Base-by-base conservation (phyloP, 2,888 invertebrate species). In the Sclerodermus sp. region DNA sequence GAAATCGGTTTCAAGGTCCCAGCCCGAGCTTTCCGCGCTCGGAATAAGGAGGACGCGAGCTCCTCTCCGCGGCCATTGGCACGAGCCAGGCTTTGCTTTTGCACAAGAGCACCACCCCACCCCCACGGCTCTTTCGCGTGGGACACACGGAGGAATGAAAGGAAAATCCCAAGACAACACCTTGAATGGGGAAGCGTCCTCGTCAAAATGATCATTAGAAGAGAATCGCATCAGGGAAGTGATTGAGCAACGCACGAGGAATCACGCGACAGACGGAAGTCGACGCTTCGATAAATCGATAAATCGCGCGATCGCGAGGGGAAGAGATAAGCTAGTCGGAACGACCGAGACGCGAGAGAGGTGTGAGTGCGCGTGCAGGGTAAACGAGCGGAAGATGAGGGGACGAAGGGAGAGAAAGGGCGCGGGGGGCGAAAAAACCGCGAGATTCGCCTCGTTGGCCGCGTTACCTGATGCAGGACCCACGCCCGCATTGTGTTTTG, bases 401-500 rank as follows among this genome's bases (percentile, higher is more conserved):
- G 38, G 32, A 13, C 13, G 13, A 18, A 18, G 30, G 10, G 17
- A 43, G 34, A 31, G 46, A 44, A 38, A 38, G 32, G 23, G 38
- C 16, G n/a, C 44, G 42, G 6, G 10, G 12, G 38, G 30, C 49
- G 50, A 51, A 58, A 57, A 51, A 46, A 52, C 36, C 15, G 45
- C 49, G 43, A 58, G 59, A 62, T 66, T 64, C 57, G 60, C 63
- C 60, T 23, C 58, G 64, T 61, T 58, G 63, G 56, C 36, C 61
- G 51, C 52, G 53, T 50, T 49, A 55, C 45, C 59, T 36, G 57
- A 48, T 53, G 50, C 56, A 64, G 67, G 69, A 68, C 72, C 72
- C 71, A 71, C 73, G 74, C 73, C 68, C 67, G 68, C 70, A 69
- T 74, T 73, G 72, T 73, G 63, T 70, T 66, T 68, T 45, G 59